Evolutionary conservation across 2,888 invertebrate species (phyloP).

Genomic region (Conomelus anceps): DNA sequence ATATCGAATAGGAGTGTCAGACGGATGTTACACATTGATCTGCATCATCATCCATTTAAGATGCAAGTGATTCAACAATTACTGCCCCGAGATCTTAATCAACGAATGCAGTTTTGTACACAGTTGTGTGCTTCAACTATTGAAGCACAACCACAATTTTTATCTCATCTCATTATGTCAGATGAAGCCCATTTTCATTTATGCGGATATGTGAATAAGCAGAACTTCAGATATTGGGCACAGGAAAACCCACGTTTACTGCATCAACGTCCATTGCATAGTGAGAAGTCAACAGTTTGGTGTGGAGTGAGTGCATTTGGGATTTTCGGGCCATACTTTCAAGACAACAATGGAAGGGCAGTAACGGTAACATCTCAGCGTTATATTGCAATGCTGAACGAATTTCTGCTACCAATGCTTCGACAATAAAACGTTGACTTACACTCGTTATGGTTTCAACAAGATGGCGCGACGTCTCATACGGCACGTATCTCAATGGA

Average conservation of each 20-base stretch:
- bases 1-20: background rate
- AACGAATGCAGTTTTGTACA: slow-evolving; percentile 14
- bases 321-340: too few relatives aligned
- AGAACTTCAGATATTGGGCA: background rate
- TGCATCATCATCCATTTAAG: slow-evolving; percentile 2
- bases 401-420: background rate
- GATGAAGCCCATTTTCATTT: slow-evolving; percentile 13
- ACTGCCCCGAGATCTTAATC: background rate
- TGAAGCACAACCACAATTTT: background rate
- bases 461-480: background rate
- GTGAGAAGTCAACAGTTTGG: background rate
- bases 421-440: background rate
- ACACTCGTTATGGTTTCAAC: background rate
- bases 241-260: background rate
- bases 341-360: too few relatives aligned
- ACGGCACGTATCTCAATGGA: too few relatives aligned
- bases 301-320: too few relatives aligned
- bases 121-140: background rate
- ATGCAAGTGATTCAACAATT: slow-evolving; percentile 10
- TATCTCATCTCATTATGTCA: slow-evolving; percentile 13
- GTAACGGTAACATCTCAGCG: too few relatives aligned
- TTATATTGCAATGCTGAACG: too few relatives aligned
- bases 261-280: background rate
- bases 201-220: too few relatives aligned
- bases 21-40: slow-evolving; percentile 11